Conservation (phyloP, 2,888 invertebrate species). For the Pyrrhia umbra region DNA sequence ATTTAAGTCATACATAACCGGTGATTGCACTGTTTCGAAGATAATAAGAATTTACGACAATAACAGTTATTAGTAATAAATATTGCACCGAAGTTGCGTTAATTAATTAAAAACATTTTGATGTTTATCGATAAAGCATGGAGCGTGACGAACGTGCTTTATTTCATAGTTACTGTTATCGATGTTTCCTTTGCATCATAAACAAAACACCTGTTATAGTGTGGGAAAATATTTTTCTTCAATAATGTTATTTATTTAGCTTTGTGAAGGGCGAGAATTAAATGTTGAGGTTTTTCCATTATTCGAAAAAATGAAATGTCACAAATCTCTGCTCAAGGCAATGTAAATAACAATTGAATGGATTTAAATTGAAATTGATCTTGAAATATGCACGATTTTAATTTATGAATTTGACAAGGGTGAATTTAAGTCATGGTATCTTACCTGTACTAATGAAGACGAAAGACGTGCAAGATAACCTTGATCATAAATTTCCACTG, state of each 20-base stretch:
- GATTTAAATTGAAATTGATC: slow-evolving; percentile 8
- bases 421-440: slow-evolving; percentile 6
- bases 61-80: slow-evolving; percentile 56
- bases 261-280: slow-evolving; percentile 28
- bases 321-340: slow-evolving; percentile 28
- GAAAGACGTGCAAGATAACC: slow-evolving; percentile 1
- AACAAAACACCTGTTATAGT: slow-evolving; percentile 70
- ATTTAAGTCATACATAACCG: slow-evolving; percentile 48
- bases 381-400: slow-evolving; percentile 7
- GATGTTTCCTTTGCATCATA: slow-evolving; percentile 64
- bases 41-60: slow-evolving; percentile 61
- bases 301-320: slow-evolving; percentile 31
- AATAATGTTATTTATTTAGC: slow-evolving; percentile 18
- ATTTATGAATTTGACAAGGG: slow-evolving; percentile 9
- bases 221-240: slow-evolving; percentile 54
- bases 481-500: slow-evolving; percentile 14
- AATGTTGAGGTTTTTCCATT: slow-evolving; percentile 28
- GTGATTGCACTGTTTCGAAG: slow-evolving; percentile 54
- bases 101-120: slow-evolving; percentile 39
- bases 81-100: slow-evolving; percentile 57
- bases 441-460: slow-evolving; percentile 38
- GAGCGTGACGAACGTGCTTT: slow-evolving; percentile 68
- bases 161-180: slow-evolving; percentile 56
- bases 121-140: slow-evolving; percentile 54
- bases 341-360: slow-evolving; percentile 10